These are phyloP conservation scores for Sarcophilus harrisii DNA, from an alignment of 2,797 vertebrate species.

Conservation along the genomic window DNA sequence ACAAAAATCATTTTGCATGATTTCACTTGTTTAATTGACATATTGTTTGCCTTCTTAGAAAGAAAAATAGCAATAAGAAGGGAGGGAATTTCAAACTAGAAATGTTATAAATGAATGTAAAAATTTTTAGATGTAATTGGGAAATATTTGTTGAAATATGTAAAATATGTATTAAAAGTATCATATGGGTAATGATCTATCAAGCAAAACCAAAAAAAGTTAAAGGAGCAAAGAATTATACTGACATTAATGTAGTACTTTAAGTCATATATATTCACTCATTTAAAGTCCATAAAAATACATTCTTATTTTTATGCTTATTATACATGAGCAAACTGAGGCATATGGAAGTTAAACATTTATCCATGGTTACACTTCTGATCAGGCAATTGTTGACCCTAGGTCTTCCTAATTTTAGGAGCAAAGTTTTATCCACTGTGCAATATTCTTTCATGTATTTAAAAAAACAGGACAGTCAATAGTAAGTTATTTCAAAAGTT, in stretches of 20 bases:
- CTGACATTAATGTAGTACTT: background rate
- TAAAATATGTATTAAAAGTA: background rate
- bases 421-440: background rate
- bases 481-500: background rate
- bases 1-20: background rate
- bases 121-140: background rate
- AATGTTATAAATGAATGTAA: background rate
- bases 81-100: background rate
- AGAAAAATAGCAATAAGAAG: background rate
- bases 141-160: background rate
- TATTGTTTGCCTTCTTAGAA: no score
- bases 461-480: background rate
- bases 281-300: no score
- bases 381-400: background rate
- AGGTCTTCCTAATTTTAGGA: background rate
- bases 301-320: background rate
- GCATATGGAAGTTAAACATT: background rate
- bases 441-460: background rate
- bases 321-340: background rate
- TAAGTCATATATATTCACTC: background rate
- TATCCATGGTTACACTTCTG: no score
- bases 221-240: background rate
- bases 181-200: background rate
- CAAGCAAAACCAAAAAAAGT: background rate
- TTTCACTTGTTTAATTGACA: background rate